Conservation (phyloP, 1,140 invertebrate species). For the Brachionus sp. region DNA sequence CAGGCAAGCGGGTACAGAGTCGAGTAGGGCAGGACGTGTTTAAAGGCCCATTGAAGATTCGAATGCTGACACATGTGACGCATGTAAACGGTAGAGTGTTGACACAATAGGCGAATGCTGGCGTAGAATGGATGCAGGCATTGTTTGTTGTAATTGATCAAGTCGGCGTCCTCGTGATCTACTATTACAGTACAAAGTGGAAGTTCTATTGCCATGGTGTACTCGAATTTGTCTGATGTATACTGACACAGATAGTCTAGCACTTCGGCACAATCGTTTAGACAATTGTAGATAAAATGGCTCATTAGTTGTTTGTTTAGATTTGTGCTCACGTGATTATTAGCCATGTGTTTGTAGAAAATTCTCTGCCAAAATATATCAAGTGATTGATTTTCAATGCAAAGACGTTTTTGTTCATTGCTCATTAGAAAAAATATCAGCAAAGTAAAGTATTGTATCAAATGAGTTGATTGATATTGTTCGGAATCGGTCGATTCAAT, state of each 20-base stretch:
- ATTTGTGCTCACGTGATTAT: too few species aligned
- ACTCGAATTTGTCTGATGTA: neutral
- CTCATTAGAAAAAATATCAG: neutral
- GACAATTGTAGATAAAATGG: conserved; percentile 21
- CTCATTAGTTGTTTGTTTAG: conserved; percentile 29
- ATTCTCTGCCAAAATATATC: neutral
- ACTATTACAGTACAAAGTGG: conserved; percentile 36
- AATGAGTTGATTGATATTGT: neutral
- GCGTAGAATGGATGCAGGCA: conserved; percentile 29
- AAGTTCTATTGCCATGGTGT: neutral
- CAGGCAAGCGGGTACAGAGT: neutral
- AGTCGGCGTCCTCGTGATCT: conserved; percentile 38
- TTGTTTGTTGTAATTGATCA: conserved; percentile 10
- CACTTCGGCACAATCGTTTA: neutral
- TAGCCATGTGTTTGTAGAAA: too few species aligned
- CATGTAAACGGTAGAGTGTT: neutral
- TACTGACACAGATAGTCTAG: neutral
- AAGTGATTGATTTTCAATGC: neutral
- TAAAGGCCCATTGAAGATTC: conserved; percentile 28
- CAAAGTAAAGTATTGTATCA: conserved; percentile 16
- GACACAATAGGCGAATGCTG: neutral
- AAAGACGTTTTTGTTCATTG: neutral
- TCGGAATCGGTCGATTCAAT: neutral
- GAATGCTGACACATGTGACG: neutral
- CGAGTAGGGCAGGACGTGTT: conserved; percentile 12